Evolutionary conservation across 2,888 invertebrate species (phyloP), one percentile per base, ranked within the genome.

Genomic region (Mantis religiosa): DNA sequence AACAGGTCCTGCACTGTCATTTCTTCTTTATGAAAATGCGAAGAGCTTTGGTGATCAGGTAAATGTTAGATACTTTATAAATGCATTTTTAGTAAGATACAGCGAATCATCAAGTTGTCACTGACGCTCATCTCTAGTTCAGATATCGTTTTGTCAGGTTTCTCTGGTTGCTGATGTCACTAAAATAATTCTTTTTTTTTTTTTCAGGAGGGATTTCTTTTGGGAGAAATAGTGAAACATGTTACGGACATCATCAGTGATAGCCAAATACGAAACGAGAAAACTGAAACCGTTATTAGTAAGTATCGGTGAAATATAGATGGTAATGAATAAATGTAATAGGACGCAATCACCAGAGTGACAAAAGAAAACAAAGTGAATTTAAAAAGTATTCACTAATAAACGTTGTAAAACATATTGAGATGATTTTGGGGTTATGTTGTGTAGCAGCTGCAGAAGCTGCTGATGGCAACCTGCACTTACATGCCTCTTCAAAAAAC

Each of bases 241-340:
- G 94, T 96, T 91, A 95, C 95, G 8, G 95, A 95, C 92, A 95
- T 95, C 89, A 95, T 96, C 92, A 96, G 96, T 7, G 96, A 96
- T 92, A 94, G 95, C 27, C 95, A 96, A 90, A 95, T 95, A 91
- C 95, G 95, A 91, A 94, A 95, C 91, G 94, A 95, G 87, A 94
- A 95, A 71, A 93, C 95, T 89, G 95, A 95, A 91, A 95, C 94
- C 90, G 94, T 95, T 91, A 95, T 96, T 89, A 94, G 93, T 93
- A 91, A 92, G 92, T 92, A 82, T 82, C n/a, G 25, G 25, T 47
- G 54, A 85, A 87, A 54, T 71, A 71, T 6, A 6, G 20, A 20
- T 71, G 12, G 12, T 6, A 41, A 12, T 34, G 34, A 34, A 34
- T 34, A 7, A 34, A 34, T 7, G 7, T 34, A 34, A 4, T 34